Percentiles rank a stretch among this genome's conserved stretches.
phyloP scores from a whole-genome alignment of 2,888 invertebrate genomes.

The Andrena dorsata region DNA sequence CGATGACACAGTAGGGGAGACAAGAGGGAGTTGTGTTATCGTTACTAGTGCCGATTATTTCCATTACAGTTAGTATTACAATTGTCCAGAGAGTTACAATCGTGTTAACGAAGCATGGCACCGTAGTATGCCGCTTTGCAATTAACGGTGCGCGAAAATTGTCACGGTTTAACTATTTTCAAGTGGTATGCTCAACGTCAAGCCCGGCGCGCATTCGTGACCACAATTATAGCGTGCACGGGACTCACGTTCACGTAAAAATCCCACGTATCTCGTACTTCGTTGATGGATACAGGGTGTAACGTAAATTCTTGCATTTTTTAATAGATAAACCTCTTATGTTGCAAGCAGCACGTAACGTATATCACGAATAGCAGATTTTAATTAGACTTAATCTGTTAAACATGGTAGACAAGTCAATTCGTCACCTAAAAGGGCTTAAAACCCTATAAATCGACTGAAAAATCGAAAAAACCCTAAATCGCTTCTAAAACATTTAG shows the following conservation, averaged over 20 bases:
- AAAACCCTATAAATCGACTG: too few species aligned
- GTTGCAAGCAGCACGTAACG: background rate
- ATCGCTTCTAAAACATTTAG: too few species aligned
- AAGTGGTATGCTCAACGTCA: constrained; percentile 22
- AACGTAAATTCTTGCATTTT: background rate
- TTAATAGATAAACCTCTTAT: background rate
- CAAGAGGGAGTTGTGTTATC: background rate
- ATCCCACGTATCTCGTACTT: background rate
- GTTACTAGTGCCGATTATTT: constrained; percentile 12
- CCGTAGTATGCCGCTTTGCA: constrained; percentile 15
- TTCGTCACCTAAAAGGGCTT: too few species aligned
- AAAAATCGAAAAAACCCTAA: too few species aligned
- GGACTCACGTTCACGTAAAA: constrained; percentile 16
- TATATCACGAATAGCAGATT: background rate
- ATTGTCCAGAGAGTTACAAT: constrained; percentile 30
- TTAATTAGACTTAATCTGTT: too few species aligned
- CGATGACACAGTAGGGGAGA: background rate
- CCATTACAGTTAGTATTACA: constrained; percentile 10
- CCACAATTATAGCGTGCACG: constrained; percentile 9
- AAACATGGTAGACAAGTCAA: too few species aligned
- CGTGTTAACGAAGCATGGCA: constrained; percentile 33
- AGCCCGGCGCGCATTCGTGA: background rate
- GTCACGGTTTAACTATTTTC: constrained; percentile 38
- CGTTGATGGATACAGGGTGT: background rate
- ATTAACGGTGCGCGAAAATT: constrained; percentile 44